Percentiles rank a stretch among this genome's conserved stretches.
Evolutionary conservation across 1,140 invertebrate genomes (phyloP).

Genomic region (Sinella curviseta): DNA sequence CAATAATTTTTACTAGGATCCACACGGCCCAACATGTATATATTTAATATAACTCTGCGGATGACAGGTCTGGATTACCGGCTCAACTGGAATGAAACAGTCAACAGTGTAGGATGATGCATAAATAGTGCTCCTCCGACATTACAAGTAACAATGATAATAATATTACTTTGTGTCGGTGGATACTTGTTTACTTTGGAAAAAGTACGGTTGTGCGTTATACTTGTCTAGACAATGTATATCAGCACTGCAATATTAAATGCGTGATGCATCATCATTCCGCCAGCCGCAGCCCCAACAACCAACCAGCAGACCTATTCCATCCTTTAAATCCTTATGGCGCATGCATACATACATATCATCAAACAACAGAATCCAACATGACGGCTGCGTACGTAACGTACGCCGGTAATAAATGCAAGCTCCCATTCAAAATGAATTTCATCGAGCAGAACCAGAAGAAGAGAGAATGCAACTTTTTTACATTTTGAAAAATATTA

Average conservation of each 20-base stretch:
- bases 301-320: background rate
- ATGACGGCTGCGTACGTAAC: background rate
- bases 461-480: too few relatives aligned
- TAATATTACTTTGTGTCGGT: constrained; percentile 1
- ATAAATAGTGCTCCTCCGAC: too few relatives aligned
- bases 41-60: constrained; percentile 2
- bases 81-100: constrained; percentile 12
- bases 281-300: background rate
- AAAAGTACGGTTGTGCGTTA: background rate
- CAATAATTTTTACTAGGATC: background rate
- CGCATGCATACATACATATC: background rate
- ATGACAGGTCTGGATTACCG: constrained; percentile 26
- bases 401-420: background rate
- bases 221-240: background rate
- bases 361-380: background rate
- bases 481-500: too few relatives aligned
- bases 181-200: background rate
- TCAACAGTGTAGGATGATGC: too few relatives aligned
- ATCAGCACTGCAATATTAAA: background rate
- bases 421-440: background rate
- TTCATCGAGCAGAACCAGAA: background rate
- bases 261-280: background rate
- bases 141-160: background rate
- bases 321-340: background rate
- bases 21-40: background rate